A percentile compares a stretch with the other conserved stretches of the same genome.
Conservation (phyloP, 2,888 invertebrate species). For the Sesamia inferens region DNA sequence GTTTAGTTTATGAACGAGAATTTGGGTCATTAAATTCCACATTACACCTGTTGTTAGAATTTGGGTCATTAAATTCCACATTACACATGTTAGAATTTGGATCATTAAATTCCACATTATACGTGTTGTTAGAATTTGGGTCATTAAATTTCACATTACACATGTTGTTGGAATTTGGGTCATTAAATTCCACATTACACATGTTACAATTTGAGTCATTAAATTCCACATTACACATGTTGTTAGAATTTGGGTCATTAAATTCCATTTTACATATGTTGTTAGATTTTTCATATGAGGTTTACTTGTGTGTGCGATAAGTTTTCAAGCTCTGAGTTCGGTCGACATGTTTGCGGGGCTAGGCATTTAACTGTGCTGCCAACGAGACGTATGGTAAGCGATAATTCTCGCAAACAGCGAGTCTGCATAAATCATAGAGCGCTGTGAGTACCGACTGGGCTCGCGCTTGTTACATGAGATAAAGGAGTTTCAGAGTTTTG, state of each 20-base stretch:
- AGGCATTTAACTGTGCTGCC: conserved; percentile 33
- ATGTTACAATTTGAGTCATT: no score
- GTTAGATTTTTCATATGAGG: conserved; percentile 2
- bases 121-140: neutral
- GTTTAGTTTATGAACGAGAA: no score
- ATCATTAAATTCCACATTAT: neutral
- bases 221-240: no score
- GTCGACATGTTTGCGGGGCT: conserved; percentile 26
- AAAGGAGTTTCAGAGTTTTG: conserved; percentile 31
- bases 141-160: neutral
- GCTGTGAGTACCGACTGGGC: conserved; percentile 22
- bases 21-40: neutral
- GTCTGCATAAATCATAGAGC: conserved; percentile 58
- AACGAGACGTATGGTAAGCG: conserved; percentile 54
- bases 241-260: no score
- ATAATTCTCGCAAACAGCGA: conserved; percentile 53
- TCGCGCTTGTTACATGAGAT: conserved; percentile 44
- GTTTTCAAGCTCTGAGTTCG: conserved; percentile 1
- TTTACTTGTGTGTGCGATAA: neutral
- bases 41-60: neutral
- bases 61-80: neutral
- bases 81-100: neutral
- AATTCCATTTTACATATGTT: neutral
- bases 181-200: no score
- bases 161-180: neutral